These are phyloP conservation scores for Palloptera scutellata DNA, from an alignment of 2,888 invertebrate genomes.

Conservation along the genomic window DNA sequence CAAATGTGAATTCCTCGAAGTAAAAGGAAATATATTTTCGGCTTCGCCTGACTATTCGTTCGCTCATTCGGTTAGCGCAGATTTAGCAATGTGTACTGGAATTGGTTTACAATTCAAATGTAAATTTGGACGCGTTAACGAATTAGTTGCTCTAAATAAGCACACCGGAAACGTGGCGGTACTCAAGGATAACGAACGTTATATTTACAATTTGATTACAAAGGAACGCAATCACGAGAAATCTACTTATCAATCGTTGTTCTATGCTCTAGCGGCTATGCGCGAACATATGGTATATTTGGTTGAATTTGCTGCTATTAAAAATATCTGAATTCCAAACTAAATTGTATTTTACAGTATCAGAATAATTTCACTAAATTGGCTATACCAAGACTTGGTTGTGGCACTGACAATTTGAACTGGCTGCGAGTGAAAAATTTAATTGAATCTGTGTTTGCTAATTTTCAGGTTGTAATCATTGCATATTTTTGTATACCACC, in stretches of 20 bases:
- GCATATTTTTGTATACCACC: conserved; percentile 65
- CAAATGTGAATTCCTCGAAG: conserved; percentile 60
- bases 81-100: conserved; percentile 69
- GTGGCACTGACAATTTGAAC: conserved; percentile 72
- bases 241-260: conserved; percentile 65
- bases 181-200: conserved; percentile 64
- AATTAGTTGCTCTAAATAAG: conserved; percentile 54
- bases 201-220: conserved; percentile 70
- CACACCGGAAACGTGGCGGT: conserved; percentile 66
- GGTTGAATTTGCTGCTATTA: no score
- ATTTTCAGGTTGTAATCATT: conserved; percentile 64
- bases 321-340: no score
- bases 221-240: conserved; percentile 67
- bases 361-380: conserved; percentile 66
- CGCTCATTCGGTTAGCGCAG: conserved; percentile 69
- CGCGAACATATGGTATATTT: conserved; percentile 58
- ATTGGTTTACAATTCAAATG: conserved; percentile 65
- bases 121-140: conserved; percentile 53
- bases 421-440: conserved; percentile 67
- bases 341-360: conserved; percentile 42
- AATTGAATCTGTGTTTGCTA: conserved; percentile 67
- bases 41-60: conserved; percentile 65
- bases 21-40: conserved; percentile 66
- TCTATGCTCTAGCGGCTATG: conserved; percentile 63
- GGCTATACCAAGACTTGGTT: conserved; percentile 73